Evolutionary conservation across 2,888 invertebrate genomes (phyloP).

Genomic region (Byasa hedistus): DNA sequence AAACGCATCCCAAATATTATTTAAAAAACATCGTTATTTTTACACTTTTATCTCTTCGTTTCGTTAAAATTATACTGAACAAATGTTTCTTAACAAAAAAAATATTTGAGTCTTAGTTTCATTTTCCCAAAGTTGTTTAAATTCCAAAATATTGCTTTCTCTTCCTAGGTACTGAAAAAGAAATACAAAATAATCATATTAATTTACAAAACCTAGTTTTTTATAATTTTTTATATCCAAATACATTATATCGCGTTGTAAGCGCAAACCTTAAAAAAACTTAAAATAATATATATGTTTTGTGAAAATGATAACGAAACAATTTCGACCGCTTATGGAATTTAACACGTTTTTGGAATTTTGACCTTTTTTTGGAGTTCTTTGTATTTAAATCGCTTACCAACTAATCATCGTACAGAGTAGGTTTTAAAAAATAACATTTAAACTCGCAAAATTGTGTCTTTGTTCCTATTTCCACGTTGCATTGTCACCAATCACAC

Average conservation of each 20-base stretch:
- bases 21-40: background rate
- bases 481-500: too few relatives aligned
- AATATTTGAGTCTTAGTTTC: too few relatives aligned
- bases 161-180: too few relatives aligned
- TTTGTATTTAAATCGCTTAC: background rate
- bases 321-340: too few relatives aligned
- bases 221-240: background rate
- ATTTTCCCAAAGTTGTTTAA: too few relatives aligned
- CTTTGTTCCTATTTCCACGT: too few relatives aligned
- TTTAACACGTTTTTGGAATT: too few relatives aligned
- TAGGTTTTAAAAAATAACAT: background rate
- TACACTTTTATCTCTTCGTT: background rate
- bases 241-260: background rate
- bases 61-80: background rate
- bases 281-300: too few relatives aligned
- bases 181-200: background rate
- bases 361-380: background rate
- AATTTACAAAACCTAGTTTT: background rate
- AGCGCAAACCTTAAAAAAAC: background rate
- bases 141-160: too few relatives aligned
- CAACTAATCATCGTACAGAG: background rate
- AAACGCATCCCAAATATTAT: slow-evolving; percentile 6
- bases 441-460: background rate
- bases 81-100: too few relatives aligned
- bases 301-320: too few relatives aligned